phyloP scores from a whole-genome alignment of 1,140 invertebrate genomes.

The Telenomus remus region DNA sequence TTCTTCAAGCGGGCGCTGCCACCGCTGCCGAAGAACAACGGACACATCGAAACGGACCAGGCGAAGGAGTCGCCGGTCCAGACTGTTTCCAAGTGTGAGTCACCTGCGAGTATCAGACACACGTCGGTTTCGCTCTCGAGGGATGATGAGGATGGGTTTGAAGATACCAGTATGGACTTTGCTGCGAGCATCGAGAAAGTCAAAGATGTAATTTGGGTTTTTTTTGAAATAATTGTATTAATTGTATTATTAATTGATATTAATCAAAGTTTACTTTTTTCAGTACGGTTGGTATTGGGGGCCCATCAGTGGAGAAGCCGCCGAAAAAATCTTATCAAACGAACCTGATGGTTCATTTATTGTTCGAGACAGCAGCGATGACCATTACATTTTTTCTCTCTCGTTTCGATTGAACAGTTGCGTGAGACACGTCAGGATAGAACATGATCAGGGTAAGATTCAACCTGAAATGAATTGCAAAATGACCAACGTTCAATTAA shows the following conservation, averaged over 20 bases:
- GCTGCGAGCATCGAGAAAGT: conserved; percentile 94
- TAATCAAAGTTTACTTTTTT: too few species aligned
- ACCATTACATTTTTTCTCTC: conserved; percentile 97
- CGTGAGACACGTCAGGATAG: conserved; percentile 95
- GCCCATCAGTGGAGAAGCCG: conserved; percentile 93
- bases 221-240: not conserved
- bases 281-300: conserved; percentile 99
- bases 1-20: conserved; percentile 85
- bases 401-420: conserved; percentile 96
- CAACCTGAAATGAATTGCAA: conserved; percentile 20
- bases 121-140: conserved; percentile 54
- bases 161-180: conserved; percentile 84
- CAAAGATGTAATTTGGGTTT: conserved; percentile 90
- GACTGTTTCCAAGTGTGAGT: conserved; percentile 67
- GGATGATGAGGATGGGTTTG: conserved; percentile 73
- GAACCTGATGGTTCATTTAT: conserved; percentile 97
- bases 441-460: conserved; percentile 94
- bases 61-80: conserved; percentile 65
- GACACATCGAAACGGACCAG: conserved; percentile 67
- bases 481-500: too few species aligned
- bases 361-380: conserved; percentile 96
- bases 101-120: conserved; percentile 65
- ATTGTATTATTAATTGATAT: too few species aligned
- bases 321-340: conserved; percentile 93
- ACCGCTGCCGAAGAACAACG: conserved; percentile 81